Evolutionary conservation across 1,140 invertebrate genomes (phyloP), one percentile per base, ranked within the genome.

Genomic region (Sarcophaga peregrina): DNA sequence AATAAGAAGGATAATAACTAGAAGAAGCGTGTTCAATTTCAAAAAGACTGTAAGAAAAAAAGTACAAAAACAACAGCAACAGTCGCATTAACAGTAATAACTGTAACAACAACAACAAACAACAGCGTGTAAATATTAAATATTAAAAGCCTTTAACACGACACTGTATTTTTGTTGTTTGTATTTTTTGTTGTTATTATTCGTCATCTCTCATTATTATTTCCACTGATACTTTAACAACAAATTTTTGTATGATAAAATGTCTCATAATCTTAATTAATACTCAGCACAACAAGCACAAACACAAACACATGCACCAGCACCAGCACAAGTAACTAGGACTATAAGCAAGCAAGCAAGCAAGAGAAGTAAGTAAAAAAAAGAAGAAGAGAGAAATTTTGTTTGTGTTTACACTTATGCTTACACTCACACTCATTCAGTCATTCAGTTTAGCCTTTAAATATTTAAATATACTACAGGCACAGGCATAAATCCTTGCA

Each of bases 141-240:
- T 68, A 68, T 68, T 68, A 68, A 68, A 68, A 68, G 62, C 20
- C 62, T 68, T 68, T 68, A 68, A 68, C 62, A 68, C 62, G 54
- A n/a, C 15, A 58, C 13, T 13, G 13, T n/a, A n/a, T 58, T 58
- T n/a, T 58, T n/a, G 13, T 17, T 68, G 17, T 68, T 68, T 68
- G 17, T 68, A n/a, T 25, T 4, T 58, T 7, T 58, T 6, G 13
- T 15, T 58, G 11, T 58, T 58, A 13, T 58, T 37, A 37, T 37
- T 37, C 25, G 25, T 37, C 25, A 37, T 37, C 25, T 37, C 4
- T 37, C 25, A 58, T 58, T 68, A 9, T 68, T 68, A 25, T 25
- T 68, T 68, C 4, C 25, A 37, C 62, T 68, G 17, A 20, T 68
- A 68, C 62, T 68, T 68, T 68, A 68, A 20, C 54, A 58, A 13